Base-by-base conservation (phyloP, 2,888 invertebrate species). In the Notocelia uddmanniana region DNA sequence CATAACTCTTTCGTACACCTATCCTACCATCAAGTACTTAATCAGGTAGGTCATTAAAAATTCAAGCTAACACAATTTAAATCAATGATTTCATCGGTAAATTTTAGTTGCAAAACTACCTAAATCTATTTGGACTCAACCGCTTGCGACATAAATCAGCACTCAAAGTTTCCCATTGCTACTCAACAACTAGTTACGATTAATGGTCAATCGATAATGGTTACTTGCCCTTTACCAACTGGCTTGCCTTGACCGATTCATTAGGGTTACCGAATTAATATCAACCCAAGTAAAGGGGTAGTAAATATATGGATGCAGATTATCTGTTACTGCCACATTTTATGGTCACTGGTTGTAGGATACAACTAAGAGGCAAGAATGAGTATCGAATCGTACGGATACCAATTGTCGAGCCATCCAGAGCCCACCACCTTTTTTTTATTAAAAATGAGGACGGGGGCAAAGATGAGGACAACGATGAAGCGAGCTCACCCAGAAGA, bases 141-240 rank as follows among this genome's bases (percentile, higher is more conserved):
- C 37, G 62, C 21, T 48, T 45, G 62, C 55, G 3, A 57, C 37
- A 48, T 64, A 57, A 57, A 69, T 18, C 37, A 58, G 23, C 34
- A 50, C 18, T 21, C 41, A 8, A 69, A 62, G 55, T 69, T 62
- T 69, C 31, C 48, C 19, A 57, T n/a, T 34, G 15, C 19, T 26
- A 23, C 54, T 54, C 68, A 54, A 63, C 55, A 57, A 34, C 37
- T 23, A 57, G 34, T 64, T 69, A 69, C 54, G 34, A 63, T 50
- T 69, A 50, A 69, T 69, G 37, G 48, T 18, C 62, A 69, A 69
- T 63, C 63, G 50, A 50, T 69, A 62, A 48, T 19, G 11, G 57
- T 58, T 50, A 18, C 58, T 71, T 54, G 60, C 62, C 73, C 55
- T 71, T 75, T 69, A 54, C 52, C 58, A n/a, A 50, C 55, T 54